Conservation (phyloP, 2,797 vertebrate species). For the Aplochiton taeniatus region DNA sequence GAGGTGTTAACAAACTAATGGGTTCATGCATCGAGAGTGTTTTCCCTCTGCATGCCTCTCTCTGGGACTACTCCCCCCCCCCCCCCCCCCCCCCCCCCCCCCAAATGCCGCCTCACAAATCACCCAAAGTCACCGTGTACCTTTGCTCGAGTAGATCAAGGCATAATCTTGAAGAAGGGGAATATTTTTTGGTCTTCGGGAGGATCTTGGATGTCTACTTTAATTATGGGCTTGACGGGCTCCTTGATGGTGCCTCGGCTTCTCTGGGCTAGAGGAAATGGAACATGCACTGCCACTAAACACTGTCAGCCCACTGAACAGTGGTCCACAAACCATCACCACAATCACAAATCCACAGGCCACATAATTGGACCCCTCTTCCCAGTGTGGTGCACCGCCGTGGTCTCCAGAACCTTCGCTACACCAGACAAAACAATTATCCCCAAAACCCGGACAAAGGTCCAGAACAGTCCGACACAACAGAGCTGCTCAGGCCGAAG, state of each 20-base stretch:
- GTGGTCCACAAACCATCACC: constrained; percentile 53
- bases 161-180: constrained; percentile 31
- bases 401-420: constrained; percentile 62
- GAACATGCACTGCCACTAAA: background rate
- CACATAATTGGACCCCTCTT: constrained; percentile 68
- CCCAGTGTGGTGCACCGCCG: constrained; percentile 72
- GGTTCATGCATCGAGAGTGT: constrained; percentile 53
- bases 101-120: constrained; percentile 22
- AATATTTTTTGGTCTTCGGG: constrained; percentile 24
- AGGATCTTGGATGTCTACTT: constrained; percentile 28
- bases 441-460: constrained; percentile 62
- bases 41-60: constrained; percentile 58
- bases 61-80: constrained; percentile 53
- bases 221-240: constrained; percentile 26
- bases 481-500: constrained; percentile 71
- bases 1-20: constrained; percentile 54
- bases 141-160: constrained; percentile 38
- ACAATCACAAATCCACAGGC: constrained; percentile 63
- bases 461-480: constrained; percentile 64
- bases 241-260: constrained; percentile 24
- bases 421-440: constrained; percentile 67
- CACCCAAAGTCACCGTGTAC: constrained; percentile 36
- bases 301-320: background rate
- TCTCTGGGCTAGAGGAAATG: background rate
- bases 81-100: constrained; percentile 62